Conservation (phyloP, 2,797 vertebrate species). For the Poeciliopsis presidionis region DNA sequence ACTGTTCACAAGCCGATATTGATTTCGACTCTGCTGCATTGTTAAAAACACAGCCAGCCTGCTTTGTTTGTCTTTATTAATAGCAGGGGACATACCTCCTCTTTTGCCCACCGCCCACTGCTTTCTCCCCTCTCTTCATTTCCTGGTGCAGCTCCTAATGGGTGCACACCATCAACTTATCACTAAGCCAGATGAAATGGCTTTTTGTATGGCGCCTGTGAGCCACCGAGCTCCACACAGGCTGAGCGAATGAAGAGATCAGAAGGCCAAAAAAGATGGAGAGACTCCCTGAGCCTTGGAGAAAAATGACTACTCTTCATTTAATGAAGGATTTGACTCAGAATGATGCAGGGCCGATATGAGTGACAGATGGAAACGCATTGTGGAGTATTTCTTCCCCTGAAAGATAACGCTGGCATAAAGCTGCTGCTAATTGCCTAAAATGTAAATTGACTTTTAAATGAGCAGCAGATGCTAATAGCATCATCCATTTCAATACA, state of each 20-base stretch:
- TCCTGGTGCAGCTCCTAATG: slow-evolving; percentile 71
- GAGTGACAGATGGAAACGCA: slow-evolving; percentile 48
- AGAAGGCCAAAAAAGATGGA: slow-evolving; percentile 22
- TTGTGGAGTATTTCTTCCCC: slow-evolving; percentile 19
- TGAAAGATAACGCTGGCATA: slow-evolving; percentile 35
- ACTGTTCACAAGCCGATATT: slow-evolving; percentile 33
- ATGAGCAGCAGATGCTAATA: slow-evolving; percentile 52
- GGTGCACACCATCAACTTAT: slow-evolving; percentile 69
- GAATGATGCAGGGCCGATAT: neutral
- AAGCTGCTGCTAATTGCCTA: slow-evolving; percentile 56
- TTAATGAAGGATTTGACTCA: slow-evolving; percentile 16
- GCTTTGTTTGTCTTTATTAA: slow-evolving; percentile 63
- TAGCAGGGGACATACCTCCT: slow-evolving; percentile 34
- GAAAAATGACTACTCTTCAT: slow-evolving; percentile 23
- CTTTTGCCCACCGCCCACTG: neutral
- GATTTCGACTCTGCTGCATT: slow-evolving; percentile 32
- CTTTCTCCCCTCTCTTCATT: slow-evolving; percentile 26
- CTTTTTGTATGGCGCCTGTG: slow-evolving; percentile 65
- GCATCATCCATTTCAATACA: slow-evolving; percentile 37
- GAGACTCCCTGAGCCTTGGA: slow-evolving; percentile 20
- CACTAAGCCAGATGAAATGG: slow-evolving; percentile 70
- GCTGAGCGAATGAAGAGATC: slow-evolving; percentile 65
- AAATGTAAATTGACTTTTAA: slow-evolving; percentile 60
- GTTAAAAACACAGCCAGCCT: slow-evolving; percentile 48
- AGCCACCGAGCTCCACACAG: slow-evolving; percentile 43